Evolutionary conservation across 2,888 invertebrate species (phyloP).

Genomic region (Brachypalpus laphriformis): DNA sequence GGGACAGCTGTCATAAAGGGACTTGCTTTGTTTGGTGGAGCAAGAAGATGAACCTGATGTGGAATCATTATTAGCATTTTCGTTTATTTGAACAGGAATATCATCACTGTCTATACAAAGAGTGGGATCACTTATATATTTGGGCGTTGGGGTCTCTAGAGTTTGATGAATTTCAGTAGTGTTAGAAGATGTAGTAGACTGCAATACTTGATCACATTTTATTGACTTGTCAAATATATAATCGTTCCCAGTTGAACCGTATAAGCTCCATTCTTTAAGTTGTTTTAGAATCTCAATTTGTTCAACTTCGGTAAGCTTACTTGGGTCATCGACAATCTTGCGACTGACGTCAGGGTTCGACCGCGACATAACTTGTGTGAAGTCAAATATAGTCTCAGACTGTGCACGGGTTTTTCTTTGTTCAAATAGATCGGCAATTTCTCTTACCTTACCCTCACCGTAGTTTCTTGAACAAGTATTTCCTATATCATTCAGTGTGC

Average conservation of each 20-base stretch:
- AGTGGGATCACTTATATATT: background rate
- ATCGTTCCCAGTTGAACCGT: slow-evolving; percentile 80
- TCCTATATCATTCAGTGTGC: background rate
- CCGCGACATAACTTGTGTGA: slow-evolving; percentile 78
- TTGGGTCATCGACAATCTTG: slow-evolving; percentile 47
- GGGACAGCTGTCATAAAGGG: slow-evolving; percentile 3
- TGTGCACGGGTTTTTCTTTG: slow-evolving; percentile 78
- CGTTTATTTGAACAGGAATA: background rate
- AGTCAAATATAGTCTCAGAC: slow-evolving; percentile 83
- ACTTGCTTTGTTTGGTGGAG: background rate
- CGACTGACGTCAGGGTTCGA: slow-evolving; percentile 31
- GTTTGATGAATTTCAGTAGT: background rate
- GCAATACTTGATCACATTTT: background rate
- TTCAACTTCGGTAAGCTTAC: slow-evolving; percentile 77
- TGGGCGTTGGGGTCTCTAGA: background rate
- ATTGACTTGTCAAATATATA: slow-evolving; percentile 73
- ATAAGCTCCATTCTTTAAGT: slow-evolving; percentile 82
- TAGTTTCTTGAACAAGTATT: slow-evolving; percentile 78
- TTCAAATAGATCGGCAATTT: slow-evolving; percentile 88
- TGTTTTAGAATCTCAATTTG: slow-evolving; percentile 80
- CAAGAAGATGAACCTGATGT: slow-evolving; percentile 1
- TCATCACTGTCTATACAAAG: background rate
- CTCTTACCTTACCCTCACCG: slow-evolving; percentile 88
- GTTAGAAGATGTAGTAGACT: slow-evolving; percentile 8
- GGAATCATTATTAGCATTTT: background rate